Conservation (phyloP, 2,888 invertebrate species). For the Andricus quercusramuli region DNA sequence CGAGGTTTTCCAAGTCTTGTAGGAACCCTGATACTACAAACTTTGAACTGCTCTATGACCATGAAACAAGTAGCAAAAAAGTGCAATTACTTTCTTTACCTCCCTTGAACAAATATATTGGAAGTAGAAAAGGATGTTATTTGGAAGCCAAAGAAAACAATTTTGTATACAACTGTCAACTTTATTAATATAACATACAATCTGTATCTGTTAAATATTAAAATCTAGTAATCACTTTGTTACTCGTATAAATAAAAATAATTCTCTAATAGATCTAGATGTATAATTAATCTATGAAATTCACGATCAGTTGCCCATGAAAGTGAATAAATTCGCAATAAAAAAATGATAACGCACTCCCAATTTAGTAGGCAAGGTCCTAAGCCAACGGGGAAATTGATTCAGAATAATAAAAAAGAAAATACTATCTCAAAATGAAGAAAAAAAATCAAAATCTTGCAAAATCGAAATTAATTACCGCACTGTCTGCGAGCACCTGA, state of each 20-base stretch:
- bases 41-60: not conserved
- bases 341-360: not conserved
- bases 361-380: not conserved
- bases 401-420: constrained; percentile 39
- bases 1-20: no score
- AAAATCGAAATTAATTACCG: constrained; percentile 44
- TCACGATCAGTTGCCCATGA: not conserved
- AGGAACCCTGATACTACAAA: not conserved
- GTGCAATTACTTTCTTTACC: no score
- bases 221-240: constrained; percentile 45
- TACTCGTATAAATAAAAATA: constrained; percentile 49
- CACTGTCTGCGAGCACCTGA: constrained; percentile 41
- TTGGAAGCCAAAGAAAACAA: not conserved
- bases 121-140: no score
- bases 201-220: constrained; percentile 46
- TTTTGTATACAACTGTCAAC: constrained; percentile 30
- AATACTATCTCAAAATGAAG: constrained; percentile 40
- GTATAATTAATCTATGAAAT: constrained; percentile 44
- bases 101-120: no score
- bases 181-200: constrained; percentile 40
- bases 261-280: constrained; percentile 49
- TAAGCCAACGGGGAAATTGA: not conserved
- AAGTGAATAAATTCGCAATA: constrained; percentile 16
- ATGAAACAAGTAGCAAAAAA: no score
- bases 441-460: constrained; percentile 49